Base-by-base conservation (phyloP, 1,140 invertebrate species). In the Plectrocnemia conspersa region DNA sequence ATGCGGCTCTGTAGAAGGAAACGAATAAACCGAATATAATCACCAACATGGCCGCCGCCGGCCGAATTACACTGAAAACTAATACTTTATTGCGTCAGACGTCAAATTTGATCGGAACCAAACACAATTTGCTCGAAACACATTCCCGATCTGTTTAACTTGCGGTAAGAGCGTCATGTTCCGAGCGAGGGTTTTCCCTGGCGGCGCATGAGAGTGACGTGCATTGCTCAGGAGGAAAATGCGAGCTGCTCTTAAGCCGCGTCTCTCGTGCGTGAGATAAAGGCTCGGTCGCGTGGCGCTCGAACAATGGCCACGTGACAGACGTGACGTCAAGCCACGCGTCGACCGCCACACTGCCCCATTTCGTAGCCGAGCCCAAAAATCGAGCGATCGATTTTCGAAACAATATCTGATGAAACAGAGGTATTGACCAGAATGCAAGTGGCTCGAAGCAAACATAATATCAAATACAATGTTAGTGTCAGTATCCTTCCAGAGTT, bases 1-100 rank as follows among this genome's bases (percentile, higher is more conserved):
- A n/a, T n/a, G n/a, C n/a, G n/a, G n/a, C n/a, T n/a, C n/a, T n/a
- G n/a, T n/a, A n/a, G n/a, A 52, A 42, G 55, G 55, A 52, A 54
- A 57, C 52, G 56, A 55, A 52, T 42, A 54, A 44, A 54, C 54
- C 50, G 54, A 56, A 61, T 61, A 49, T 57, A 57, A 61, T 61
- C 49, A 56, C 44, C 50, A 56, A 44, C 52, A 50, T 61, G 45
- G 59, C 49, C 46, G 59, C 44, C 46, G 16, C 42, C 47, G 41
- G 53, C 58, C 59, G 23, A 61, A 61, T 61, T 56, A 61, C 54
- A 16, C 18, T 56, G 58, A 61, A 54, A 61, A 57, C 59, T 61
- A 61, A 61, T 57, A 54, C 59, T 48, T 53, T 57, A 54, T 54
- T 56, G 50, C 59, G 38, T 52, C 59, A 61, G 59, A 57, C 54